Base-by-base conservation (phyloP, 2,888 invertebrate genomes). In the Gisinianus flammeolus region DNA sequence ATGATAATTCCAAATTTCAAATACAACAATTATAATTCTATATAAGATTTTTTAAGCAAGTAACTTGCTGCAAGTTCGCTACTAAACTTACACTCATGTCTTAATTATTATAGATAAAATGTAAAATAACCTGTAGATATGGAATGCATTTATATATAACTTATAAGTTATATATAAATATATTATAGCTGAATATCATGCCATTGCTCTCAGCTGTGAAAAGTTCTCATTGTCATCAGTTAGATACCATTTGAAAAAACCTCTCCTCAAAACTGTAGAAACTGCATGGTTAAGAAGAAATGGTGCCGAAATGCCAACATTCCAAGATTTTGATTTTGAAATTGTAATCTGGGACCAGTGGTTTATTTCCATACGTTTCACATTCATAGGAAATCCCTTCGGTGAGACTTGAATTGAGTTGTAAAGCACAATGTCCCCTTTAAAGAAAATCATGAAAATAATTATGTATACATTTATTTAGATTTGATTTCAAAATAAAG, bases 271-370 rank as follows among this genome's bases (percentile, higher is more conserved):
- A 44, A 16, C 52, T 16, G 16, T 44, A 10, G 52, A 8, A 44
- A 16, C 52, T 44, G 16, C n/a, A n/a, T n/a, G n/a, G n/a, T n/a
- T n/a, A n/a, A n/a, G n/a, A n/a, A n/a, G n/a, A n/a, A n/a, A n/a
- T n/a, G n/a, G n/a, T n/a, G n/a, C 72, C 79, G 90, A 99, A 98
- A 87, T 96, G 96, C 97, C 98, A 99, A 88, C 97, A 97, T 90
- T 99, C 99, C 86, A 98, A 90, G 86, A 94, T 95, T 90, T 97
- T 97, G 85, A 99, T 94, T 86, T 96, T 93, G 90, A 99, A 99
- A 90, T 99, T 98, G 88, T 96, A 95, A 87, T 93, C 92, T 82
- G 93, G 93, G 85, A 96, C 93, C 81, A 99, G 91, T 67, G 96
- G 93, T 87, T 96, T 96, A 89, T 98, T 99, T 86, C 94, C 94